Evolutionary conservation across 2,113 vertebrate genomes (phyloP).

Genomic region (Callopanchax toddi): DNA sequence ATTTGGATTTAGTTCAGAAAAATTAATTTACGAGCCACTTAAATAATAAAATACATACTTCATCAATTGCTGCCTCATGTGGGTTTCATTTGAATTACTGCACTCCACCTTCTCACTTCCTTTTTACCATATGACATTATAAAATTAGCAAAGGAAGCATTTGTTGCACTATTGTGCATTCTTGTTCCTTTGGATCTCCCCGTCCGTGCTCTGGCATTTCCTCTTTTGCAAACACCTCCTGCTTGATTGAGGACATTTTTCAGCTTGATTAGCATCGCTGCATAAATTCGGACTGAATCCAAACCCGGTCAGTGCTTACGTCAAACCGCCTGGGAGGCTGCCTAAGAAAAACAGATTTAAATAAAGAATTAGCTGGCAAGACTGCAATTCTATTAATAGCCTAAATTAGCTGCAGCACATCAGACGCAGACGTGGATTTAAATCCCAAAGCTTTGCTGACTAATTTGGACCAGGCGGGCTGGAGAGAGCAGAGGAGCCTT

Average conservation of each 20-base stretch:
- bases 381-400: conserved; percentile 48
- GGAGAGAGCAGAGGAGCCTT: conserved; percentile 15
- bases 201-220: conserved; percentile 33
- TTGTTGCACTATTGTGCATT: conserved; percentile 14
- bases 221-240: conserved; percentile 49
- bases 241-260: conserved; percentile 36
- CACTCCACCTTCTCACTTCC: neutral
- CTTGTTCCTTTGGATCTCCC: conserved; percentile 8
- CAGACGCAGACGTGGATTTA: conserved; percentile 39
- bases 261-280: conserved; percentile 39
- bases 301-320: conserved; percentile 35
- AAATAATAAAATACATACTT: neutral
- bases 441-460: conserved; percentile 38
- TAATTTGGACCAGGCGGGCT: conserved; percentile 35
- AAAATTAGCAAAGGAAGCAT: conserved; percentile 6
- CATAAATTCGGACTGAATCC: conserved; percentile 36
- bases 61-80: neutral
- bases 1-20: no score
- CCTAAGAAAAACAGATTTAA: neutral
- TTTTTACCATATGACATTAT: neutral
- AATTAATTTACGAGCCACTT: neutral
- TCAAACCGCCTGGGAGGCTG: conserved; percentile 55
- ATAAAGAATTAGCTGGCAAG: conserved; percentile 24
- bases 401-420: conserved; percentile 35
- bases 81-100: neutral